Percentiles rank a stretch among this genome's conserved stretches.
phyloP scores from a whole-genome alignment of 2,797 vertebrate genomes.

The Anableps anableps region DNA sequence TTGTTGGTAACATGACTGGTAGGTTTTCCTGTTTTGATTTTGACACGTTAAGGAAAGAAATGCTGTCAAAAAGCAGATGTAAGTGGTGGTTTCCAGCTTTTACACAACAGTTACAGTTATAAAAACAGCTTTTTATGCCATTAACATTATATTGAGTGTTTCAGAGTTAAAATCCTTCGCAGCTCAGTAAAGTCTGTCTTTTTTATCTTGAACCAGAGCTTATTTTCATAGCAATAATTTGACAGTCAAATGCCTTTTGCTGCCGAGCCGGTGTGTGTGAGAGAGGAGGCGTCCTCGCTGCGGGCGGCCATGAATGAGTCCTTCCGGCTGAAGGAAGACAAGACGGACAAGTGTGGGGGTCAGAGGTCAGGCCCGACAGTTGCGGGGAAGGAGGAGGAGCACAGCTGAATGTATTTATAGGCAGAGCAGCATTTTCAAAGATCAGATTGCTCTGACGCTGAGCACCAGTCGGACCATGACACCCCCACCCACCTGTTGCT shows the following conservation, averaged over 20 bases:
- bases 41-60: not conserved
- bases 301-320: conserved; percentile 56
- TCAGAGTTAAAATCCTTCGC: not conserved
- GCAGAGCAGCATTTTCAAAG: conserved; percentile 70
- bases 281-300: conserved; percentile 7
- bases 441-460: conserved; percentile 80
- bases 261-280: conserved; percentile 12
- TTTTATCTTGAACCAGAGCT: not conserved
- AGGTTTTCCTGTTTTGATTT: not conserved
- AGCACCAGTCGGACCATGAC: conserved; percentile 53
- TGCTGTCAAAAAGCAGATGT: not conserved
- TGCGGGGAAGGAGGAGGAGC: conserved; percentile 58
- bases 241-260: conserved; percentile 45
- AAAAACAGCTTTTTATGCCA: not conserved
- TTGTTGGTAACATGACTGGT: not conserved
- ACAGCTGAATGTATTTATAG: conserved; percentile 84
- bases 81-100: not conserved
- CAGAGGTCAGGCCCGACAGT: conserved; percentile 55
- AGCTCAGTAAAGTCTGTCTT: not conserved
- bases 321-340: not conserved
- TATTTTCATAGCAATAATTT: conserved; percentile 39
- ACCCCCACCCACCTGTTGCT: conserved; percentile 79
- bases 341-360: conserved; percentile 39
- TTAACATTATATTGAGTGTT: not conserved
- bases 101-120: not conserved